Base-by-base conservation (phyloP, 2,113 vertebrate genomes). In the Perccottus glenii region DNA sequence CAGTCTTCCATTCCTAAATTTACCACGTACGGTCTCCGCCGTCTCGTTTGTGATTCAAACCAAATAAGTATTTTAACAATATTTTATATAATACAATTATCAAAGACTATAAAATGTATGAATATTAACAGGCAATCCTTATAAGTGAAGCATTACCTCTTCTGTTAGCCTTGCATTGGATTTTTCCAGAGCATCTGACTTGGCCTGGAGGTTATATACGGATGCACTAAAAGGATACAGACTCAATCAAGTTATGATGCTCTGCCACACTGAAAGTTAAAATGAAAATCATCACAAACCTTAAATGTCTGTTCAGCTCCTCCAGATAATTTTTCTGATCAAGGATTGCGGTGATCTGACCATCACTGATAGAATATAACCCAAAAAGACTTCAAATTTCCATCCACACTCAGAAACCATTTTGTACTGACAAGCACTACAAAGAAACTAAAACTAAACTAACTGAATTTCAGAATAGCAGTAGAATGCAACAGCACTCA, bases 261-360 rank as follows among this genome's bases (percentile, higher is more conserved):
- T n/a, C n/a, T 1, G 43, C 9, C n/a, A n/a, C 3, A 0, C 19
- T 3, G 19, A 35, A 19, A 16, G 19, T 14, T 5, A 11, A 5
- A 52, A 16, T 32, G 12, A 55, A 56, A 36, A 38, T 11, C 4
- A 11, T 8, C 33, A 75, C 76, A 0, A 90, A 98, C 98, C 96
- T 98, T 76, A 99, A 90, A 85, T 99, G 98, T 93, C 98, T 96
- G 75, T 99, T 99, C 52, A 99, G 95, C 82, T 99, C 98, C 86
- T 99, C 98, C 11, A 99, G 96, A 9, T 99, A 99, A 87, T 99
- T 99, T 88, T 99, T 99, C 93, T 99, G 98, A 77, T 99, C 98
- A 58, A 99, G 92, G 75, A 99, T 99, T 7, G 98, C 97, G 33
- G 98, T 99, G 90, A 99, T 99, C 80, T 99, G 97, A 42, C 96